Conservation (phyloP, 2,888 invertebrate genomes). For the Galerucella calmariensis region DNA sequence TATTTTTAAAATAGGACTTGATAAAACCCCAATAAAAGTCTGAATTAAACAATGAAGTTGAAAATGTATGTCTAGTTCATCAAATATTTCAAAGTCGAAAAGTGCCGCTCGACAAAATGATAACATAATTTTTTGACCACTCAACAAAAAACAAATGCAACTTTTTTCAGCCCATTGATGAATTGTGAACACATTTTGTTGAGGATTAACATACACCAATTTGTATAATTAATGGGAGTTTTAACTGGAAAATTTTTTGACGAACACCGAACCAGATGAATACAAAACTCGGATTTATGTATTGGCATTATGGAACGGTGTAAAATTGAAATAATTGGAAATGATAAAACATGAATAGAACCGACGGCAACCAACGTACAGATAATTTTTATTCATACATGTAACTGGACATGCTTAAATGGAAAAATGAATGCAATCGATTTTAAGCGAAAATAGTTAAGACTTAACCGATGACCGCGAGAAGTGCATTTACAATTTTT, state of each 20-base stretch:
- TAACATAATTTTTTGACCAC: conserved; percentile 18
- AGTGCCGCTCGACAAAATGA: conserved; percentile 18
- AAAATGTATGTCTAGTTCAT: not conserved
- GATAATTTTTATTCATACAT: not conserved
- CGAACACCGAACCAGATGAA: conserved; percentile 18
- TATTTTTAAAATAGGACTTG: not conserved
- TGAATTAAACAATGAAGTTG: not conserved
- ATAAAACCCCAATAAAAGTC: not conserved
- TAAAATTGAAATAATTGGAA: conserved; percentile 10
- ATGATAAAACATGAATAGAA: not conserved
- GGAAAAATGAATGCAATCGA: too few species aligned
- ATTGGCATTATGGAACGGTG: conserved; percentile 11
- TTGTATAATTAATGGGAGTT: conserved; percentile 32
- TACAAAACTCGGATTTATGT: conserved; percentile 16
- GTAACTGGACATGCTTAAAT: not conserved
- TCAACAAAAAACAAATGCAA: conserved; percentile 15
- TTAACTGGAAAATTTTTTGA: conserved; percentile 17
- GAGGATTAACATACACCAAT: conserved; percentile 25
- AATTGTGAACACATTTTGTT: conserved; percentile 11
- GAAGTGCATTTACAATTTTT: conserved; percentile 5
- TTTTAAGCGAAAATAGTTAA: too few species aligned
- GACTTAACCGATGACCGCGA: not conserved
- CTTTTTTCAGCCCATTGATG: conserved; percentile 5
- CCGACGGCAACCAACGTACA: not conserved
- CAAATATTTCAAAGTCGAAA: not conserved